Percentiles rank a stretch among this genome's conserved stretches.
Conservation (phyloP, 2,797 vertebrate genomes). For the Typhlichthys subterraneus region DNA sequence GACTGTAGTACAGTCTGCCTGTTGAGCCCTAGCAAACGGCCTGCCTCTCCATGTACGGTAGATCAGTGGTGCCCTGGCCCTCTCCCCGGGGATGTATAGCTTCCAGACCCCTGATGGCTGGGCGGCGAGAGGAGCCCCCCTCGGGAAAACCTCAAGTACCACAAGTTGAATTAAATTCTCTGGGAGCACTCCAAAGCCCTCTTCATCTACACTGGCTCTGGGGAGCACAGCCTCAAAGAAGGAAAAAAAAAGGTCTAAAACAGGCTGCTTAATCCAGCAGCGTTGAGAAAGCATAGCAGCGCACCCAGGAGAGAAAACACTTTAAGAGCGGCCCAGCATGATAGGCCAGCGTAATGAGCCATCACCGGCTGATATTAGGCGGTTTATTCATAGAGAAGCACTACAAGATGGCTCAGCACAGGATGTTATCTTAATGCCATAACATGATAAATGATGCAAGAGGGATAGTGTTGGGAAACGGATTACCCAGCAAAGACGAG, state of each 20-base stretch:
- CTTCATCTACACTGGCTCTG: constrained; percentile 64
- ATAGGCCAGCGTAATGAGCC: constrained; percentile 70
- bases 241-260: constrained; percentile 57
- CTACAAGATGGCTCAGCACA: constrained; percentile 57
- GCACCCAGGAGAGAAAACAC: constrained; percentile 66
- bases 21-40: constrained; percentile 52
- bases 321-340: constrained; percentile 59
- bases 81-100: constrained; percentile 64
- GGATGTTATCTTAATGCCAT: constrained; percentile 71
- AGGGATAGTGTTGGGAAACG: constrained; percentile 44
- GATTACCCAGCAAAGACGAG: constrained; percentile 36
- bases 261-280: constrained; percentile 65
- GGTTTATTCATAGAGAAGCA: constrained; percentile 67
- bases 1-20: constrained; percentile 37
- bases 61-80: constrained; percentile 59
- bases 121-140: constrained; percentile 44
- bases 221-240: constrained; percentile 34
- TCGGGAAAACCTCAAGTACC: constrained; percentile 56
- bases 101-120: constrained; percentile 61
- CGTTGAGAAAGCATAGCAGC: constrained; percentile 40
- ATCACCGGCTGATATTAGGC: constrained; percentile 69
- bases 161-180: constrained; percentile 71
- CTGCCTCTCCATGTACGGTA: constrained; percentile 57
- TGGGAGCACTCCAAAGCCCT: constrained; percentile 65
- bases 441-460: constrained; percentile 71